Conservation (phyloP, 23 tunicate species). For the Styela clava region DNA sequence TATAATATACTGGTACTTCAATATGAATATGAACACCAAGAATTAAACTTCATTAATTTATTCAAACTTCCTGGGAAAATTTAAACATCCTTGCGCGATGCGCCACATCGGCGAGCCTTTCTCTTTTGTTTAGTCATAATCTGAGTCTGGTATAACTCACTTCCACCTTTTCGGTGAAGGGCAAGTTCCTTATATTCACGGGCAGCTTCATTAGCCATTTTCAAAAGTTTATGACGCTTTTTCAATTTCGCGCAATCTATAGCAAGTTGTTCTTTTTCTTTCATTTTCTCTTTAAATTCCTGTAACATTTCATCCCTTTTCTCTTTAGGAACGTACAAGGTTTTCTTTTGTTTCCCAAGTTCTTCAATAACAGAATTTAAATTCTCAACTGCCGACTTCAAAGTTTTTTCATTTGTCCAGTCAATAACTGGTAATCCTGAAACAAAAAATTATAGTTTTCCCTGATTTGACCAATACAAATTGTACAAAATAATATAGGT, state of each 20-base stretch:
- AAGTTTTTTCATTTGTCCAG: constrained; percentile 54
- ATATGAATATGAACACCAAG: too few species aligned
- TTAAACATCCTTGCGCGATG: too few species aligned
- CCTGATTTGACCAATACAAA: too few species aligned
- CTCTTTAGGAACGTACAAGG: constrained; percentile 42
- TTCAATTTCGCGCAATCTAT: background rate
- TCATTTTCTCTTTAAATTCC: background rate
- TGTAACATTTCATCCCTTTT: constrained; percentile 27
- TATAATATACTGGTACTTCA: too few species aligned
- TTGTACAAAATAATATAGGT: too few species aligned
- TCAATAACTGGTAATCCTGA: constrained; percentile 68
- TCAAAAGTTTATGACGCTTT: constrained; percentile 15
- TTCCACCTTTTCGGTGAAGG: background rate
- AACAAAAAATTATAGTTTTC: background rate
- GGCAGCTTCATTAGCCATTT: constrained; percentile 21
- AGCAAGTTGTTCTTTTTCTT: constrained; percentile 17
- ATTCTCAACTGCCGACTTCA: constrained; percentile 32
- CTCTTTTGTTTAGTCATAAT: too few species aligned
- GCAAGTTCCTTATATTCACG: constrained; percentile 6
- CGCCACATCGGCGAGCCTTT: too few species aligned
- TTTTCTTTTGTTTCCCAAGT: constrained; percentile 36
- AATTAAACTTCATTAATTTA: too few species aligned
- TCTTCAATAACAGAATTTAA: constrained; percentile 38
- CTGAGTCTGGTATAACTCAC: too few species aligned
- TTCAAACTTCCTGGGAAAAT: too few species aligned